Evolutionary conservation across 2,888 invertebrate genomes (phyloP).

Genomic region (Hymenopus coronatus): DNA sequence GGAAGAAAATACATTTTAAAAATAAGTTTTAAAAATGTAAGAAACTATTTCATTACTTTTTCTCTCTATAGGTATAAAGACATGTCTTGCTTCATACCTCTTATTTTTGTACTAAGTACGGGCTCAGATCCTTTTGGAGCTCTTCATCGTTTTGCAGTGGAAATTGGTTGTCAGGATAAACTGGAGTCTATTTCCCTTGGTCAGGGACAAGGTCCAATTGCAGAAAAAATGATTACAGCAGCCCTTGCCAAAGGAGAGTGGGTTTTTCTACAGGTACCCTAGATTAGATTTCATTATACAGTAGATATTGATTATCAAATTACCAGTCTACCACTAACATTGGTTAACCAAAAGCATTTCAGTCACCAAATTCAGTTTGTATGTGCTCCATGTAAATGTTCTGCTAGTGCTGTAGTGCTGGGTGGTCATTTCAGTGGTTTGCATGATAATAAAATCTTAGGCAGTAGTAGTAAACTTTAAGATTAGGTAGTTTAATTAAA

Average conservation of each 20-base stretch:
- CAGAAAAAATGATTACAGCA: conserved; percentile 72
- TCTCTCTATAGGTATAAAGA: conserved; percentile 61
- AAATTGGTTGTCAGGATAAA: conserved; percentile 67
- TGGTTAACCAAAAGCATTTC: too few species aligned
- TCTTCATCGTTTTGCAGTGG: conserved; percentile 76
- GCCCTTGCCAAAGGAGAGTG: conserved; percentile 76
- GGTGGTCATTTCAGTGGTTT: too few species aligned
- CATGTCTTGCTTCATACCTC: conserved; percentile 68
- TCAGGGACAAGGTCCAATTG: conserved; percentile 86
- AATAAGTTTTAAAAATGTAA: background rate
- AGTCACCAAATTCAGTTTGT: too few species aligned
- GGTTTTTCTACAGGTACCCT: conserved; percentile 77
- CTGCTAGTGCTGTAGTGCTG: too few species aligned
- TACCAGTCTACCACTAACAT: too few species aligned
- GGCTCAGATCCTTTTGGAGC: conserved; percentile 86
- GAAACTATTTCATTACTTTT: conserved; percentile 10
- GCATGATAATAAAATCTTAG: too few species aligned
- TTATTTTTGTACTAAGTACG: conserved; percentile 82
- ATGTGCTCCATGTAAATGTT: too few species aligned
- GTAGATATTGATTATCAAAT: too few species aligned
- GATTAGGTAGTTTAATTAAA: too few species aligned
- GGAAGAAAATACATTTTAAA: too few species aligned
- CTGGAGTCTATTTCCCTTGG: conserved; percentile 84
- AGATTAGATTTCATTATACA: background rate
- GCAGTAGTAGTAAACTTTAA: too few species aligned